These are phyloP conservation scores for Caenorhabditis macrosperma DNA, from an alignment of 2,888 invertebrate genomes.

Conservation along the genomic window DNA sequence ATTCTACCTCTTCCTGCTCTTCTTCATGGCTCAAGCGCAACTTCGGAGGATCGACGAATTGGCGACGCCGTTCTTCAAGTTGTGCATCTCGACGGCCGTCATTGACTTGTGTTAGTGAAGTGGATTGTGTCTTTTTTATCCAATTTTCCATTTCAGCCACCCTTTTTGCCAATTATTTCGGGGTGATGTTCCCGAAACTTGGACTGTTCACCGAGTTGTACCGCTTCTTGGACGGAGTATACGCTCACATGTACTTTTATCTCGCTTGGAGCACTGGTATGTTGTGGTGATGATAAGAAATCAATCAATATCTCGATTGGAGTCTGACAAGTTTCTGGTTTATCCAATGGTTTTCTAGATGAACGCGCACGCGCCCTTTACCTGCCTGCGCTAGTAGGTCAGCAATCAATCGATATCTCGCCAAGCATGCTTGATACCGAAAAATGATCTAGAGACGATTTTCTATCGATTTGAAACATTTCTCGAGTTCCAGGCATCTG, in stretches of 20 bases:
- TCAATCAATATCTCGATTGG: too few relatives aligned
- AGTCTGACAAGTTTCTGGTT: too few relatives aligned
- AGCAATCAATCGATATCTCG: too few relatives aligned
- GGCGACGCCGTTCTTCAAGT: conserved; percentile 33
- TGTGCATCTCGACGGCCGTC: conserved; percentile 27
- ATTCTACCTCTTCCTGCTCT: conserved; percentile 16
- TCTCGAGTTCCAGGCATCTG: conserved; percentile 25
- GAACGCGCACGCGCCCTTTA: too few relatives aligned
- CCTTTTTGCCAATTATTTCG: conserved; percentile 50
- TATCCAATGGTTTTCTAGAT: too few relatives aligned
- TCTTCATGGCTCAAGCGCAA: conserved; percentile 22
- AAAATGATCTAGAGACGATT: too few relatives aligned
- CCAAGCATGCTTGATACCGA: too few relatives aligned
- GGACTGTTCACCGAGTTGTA: conserved; percentile 30
- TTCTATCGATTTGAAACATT: too few relatives aligned
- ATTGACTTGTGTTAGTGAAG: conserved; percentile 31
- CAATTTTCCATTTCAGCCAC: conserved; percentile 39
- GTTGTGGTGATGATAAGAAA: too few relatives aligned
- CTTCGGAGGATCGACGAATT: conserved; percentile 4
- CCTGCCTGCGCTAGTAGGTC: too few relatives aligned
- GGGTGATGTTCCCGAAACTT: conserved; percentile 49
- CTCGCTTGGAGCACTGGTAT: conserved; percentile 48
- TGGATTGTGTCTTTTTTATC: too few relatives aligned
- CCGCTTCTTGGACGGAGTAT: conserved; percentile 15
- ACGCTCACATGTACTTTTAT: conserved; percentile 47